phyloP scores from a whole-genome alignment of 2,888 invertebrate genomes.

The Craniophora ligustri region DNA sequence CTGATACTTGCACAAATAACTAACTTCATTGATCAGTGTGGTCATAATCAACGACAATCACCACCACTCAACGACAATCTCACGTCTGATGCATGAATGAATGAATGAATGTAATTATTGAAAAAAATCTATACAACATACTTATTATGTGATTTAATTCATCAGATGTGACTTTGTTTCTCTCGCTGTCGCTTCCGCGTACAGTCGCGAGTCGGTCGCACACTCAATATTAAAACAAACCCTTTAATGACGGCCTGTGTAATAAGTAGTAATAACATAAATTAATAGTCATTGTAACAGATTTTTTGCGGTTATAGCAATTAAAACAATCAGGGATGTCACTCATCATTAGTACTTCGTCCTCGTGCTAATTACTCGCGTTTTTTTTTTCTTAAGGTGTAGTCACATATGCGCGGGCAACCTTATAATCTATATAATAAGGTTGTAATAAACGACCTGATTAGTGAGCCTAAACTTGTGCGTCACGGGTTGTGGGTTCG shows the following conservation, averaged over 20 bases:
- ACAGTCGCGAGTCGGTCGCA: background rate
- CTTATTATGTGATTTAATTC: background rate
- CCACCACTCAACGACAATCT: too few relatives aligned
- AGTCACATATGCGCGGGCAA: too few relatives aligned
- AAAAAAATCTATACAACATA: too few relatives aligned
- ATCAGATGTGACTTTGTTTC: background rate
- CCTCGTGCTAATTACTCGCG: constrained; percentile 47
- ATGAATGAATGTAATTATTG: background rate
- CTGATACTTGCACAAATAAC: too few relatives aligned
- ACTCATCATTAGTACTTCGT: constrained; percentile 36
- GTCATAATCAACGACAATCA: too few relatives aligned
- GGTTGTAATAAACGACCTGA: too few relatives aligned
- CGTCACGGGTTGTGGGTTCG: too few relatives aligned
- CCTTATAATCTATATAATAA: too few relatives aligned
- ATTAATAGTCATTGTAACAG: constrained; percentile 21
- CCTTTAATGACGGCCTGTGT: constrained; percentile 18
- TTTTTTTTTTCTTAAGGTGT: constrained; percentile 18
- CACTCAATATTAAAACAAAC: constrained; percentile 7
- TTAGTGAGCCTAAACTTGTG: too few relatives aligned
- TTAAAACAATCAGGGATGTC: constrained; percentile 41
- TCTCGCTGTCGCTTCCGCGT: background rate
- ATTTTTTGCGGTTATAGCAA: constrained; percentile 47
- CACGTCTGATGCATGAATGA: background rate
- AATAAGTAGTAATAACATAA: constrained; percentile 16
- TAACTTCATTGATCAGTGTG: too few relatives aligned